Conservation (phyloP, 2,113 vertebrate species). For the Cyprinodon variegatus region DNA sequence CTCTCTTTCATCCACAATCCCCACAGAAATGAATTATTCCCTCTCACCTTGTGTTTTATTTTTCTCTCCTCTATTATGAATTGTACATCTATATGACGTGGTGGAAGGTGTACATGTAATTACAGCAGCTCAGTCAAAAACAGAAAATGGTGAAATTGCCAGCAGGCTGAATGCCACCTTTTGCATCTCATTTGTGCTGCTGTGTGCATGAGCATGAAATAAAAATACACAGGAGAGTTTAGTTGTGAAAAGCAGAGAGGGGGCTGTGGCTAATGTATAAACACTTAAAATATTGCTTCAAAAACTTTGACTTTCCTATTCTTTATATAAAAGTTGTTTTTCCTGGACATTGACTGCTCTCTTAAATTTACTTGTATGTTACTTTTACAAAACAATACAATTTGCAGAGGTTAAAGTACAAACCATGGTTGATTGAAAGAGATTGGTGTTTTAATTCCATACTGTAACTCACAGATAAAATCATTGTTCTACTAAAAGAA, state of each 20-base stretch:
- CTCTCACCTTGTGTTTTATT: conserved; percentile 10
- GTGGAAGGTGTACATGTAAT: neutral
- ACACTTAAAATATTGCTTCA: neutral
- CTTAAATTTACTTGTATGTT: neutral
- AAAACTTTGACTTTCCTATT: neutral
- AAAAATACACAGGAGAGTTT: neutral
- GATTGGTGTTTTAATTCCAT: neutral
- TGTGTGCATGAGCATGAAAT: neutral
- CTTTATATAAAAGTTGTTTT: neutral
- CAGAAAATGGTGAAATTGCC: neutral
- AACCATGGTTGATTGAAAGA: neutral
- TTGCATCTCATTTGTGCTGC: neutral
- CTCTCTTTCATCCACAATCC: conserved; percentile 17
- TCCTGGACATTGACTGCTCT: neutral
- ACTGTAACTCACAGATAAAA: too few relatives aligned
- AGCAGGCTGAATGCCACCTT: neutral
- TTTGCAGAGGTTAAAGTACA: neutral
- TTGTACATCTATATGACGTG: neutral
- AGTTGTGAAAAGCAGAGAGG: neutral
- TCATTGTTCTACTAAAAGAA: too few relatives aligned
- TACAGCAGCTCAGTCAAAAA: neutral
- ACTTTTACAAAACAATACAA: neutral
- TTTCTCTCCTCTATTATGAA: neutral
- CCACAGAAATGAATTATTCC: conserved; percentile 26
- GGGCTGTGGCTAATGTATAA: neutral